Base-by-base conservation (phyloP, 2,888 invertebrate species). In the Napeogenes inachia region DNA sequence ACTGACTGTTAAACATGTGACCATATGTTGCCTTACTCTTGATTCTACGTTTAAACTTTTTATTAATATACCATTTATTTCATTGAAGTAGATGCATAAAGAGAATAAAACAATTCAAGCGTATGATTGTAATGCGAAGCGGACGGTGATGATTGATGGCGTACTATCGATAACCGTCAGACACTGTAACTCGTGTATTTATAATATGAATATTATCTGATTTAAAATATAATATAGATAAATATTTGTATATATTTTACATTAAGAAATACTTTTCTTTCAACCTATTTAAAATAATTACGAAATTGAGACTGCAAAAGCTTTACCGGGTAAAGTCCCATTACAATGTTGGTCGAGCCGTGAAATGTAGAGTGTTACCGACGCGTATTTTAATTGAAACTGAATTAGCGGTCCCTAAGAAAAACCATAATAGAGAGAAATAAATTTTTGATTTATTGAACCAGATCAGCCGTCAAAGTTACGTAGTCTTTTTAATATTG, bases 141-240 rank as follows among this genome's bases (percentile, higher is more conserved):
- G 75, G 79, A 80, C 81, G 71, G 63, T 72, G 59, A 74, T 82
- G 82, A 84, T 82, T 82, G 82, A 82, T 82, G 79, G 76, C 67
- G 45, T 57, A 60, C 70, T 70, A 78, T 80, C 79, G 79, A 81
- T 80, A 78, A 70, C 65, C 62, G 59, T 56, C 58, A 56, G 64
- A 58, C 58, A 54, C 57, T 57, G 57, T 63, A 53, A 54, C 42
- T 10, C 42, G 42, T 12, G 42, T 42, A 42, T 12, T 42, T 42
- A 42, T 42, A 10, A 42, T 42, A 42, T 42, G 42, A 42, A 42
- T 42, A 42, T 42, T 10, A 12, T 42, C 8, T 3, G 12, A 10
- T 42, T 42, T 42, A 42, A 42, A 42, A 10, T 42, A 10, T 10
- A 10, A 42, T 12, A 42, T 8, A 12, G 42, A 10, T 10, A 42